phyloP scores from a whole-genome alignment of 2,888 invertebrate species.

The Hermaeophaga mercurialis region DNA sequence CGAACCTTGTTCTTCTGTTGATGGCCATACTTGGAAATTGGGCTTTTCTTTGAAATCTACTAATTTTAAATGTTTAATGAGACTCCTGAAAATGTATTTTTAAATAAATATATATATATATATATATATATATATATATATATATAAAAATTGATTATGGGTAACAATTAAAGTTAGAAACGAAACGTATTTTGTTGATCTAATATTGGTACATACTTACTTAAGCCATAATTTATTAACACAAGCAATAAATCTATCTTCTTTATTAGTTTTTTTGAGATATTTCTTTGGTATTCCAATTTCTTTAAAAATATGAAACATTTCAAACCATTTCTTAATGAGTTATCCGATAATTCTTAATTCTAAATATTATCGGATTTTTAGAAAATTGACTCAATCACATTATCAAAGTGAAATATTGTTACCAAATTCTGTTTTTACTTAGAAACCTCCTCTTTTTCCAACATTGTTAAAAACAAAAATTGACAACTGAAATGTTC shows the following conservation, averaged over 20 bases:
- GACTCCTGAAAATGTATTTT: constrained; percentile 50
- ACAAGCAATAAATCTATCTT: constrained; percentile 66
- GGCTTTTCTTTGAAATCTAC: constrained; percentile 55
- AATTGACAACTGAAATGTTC: too few species aligned
- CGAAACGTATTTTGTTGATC: too few species aligned
- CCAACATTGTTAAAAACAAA: too few species aligned
- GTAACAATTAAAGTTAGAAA: too few species aligned
- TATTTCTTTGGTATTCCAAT: constrained; percentile 74
- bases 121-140: constrained; percentile 36
- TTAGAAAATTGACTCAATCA: too few species aligned
- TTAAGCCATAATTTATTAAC: constrained; percentile 73
- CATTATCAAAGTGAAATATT: too few species aligned
- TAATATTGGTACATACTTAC: constrained; percentile 55
- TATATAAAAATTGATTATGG: too few species aligned
- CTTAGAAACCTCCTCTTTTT: too few species aligned
- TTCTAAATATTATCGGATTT: background rate
- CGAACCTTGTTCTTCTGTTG: constrained; percentile 62
- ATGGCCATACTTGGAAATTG: constrained; percentile 59
- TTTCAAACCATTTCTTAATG: constrained; percentile 44
- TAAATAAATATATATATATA: background rate
- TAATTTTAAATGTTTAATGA: constrained; percentile 58
- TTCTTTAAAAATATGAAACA: constrained; percentile 74
- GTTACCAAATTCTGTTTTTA: too few species aligned
- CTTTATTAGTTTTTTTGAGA: constrained; percentile 63
- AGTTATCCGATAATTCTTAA: too few species aligned